phyloP scores from a whole-genome alignment of 1,140 invertebrate species.

The Ruditapes philippinarum region DNA sequence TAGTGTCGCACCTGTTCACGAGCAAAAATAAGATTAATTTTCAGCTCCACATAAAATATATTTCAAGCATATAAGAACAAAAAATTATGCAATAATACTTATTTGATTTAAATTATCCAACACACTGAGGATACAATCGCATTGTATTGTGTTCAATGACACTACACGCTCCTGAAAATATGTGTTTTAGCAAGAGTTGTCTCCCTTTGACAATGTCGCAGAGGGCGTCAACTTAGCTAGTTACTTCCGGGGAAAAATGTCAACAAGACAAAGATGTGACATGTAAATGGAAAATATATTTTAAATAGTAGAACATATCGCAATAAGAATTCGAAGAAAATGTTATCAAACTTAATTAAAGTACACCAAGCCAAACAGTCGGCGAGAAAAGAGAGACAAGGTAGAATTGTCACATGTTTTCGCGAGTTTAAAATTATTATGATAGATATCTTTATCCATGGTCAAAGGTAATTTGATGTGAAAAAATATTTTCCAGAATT shows the following conservation, averaged over 20 bases:
- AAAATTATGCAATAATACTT: no score
- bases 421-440: no score
- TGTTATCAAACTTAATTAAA: slow-evolving; percentile 95
- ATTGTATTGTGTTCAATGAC: not conserved
- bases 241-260: slow-evolving; percentile 26
- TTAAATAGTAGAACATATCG: no score
- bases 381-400: slow-evolving; percentile 93
- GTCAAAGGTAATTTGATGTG: no score
- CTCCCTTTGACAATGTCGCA: slow-evolving; percentile 18
- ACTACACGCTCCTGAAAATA: slow-evolving; percentile 15
- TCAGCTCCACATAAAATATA: not conserved
- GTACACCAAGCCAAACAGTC: slow-evolving; percentile 94
- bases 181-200: not conserved
- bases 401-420: slow-evolving; percentile 87
- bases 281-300: not conserved
- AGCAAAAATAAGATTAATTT: slow-evolving; percentile 11
- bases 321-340: no score
- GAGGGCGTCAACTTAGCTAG: slow-evolving; percentile 4
- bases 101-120: no score
- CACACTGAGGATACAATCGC: not conserved
- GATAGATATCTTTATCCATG: no score
- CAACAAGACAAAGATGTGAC: not conserved
- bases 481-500: no score
- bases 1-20: slow-evolving; percentile 71
- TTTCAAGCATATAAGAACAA: not conserved